Evolutionary conservation across 2,888 invertebrate species (phyloP), one percentile per base, ranked within the genome.

Genomic region (Norana najaformis): DNA sequence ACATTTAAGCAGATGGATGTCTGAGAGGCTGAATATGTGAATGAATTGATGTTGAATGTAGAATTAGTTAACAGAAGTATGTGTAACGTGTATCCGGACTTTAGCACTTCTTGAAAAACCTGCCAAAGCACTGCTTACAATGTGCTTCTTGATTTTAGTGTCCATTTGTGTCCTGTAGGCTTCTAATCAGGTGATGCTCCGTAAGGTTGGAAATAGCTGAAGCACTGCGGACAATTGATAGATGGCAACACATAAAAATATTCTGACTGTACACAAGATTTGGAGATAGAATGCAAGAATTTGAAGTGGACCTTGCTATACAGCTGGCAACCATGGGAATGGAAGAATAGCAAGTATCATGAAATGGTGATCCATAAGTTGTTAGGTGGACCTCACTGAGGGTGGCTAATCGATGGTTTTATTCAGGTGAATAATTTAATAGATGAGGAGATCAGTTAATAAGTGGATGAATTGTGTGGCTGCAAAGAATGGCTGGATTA

Each of bases 11-110:
- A n/a, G 69, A 30, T 69, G 69, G 8, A 69, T 69, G 69, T 8
- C 1, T 8, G 96, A 69, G 1, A n/a, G 30, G 30, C 30, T 69
- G n/a, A 0, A 69, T 69, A 8, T 69, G 69, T 69, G 69, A 96
- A 93, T 94, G 95, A 91, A n/a, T 11, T 36, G 34, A 23, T 89
- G 41, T 3, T 88, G 69, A 69, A 41, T 82, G 35, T 36, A 4
- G 37, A n/a, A 13, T 69, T 69, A 69, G n/a, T 69, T 69, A 69
- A 30, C 69, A 69, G n/a, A 69, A 16, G 47, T 47, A 23, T 69
- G 69, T n/a, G 8, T 69, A n/a, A 6, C 11, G 69, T 69, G 5
- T 69, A 8, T n/a, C n/a, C n/a, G n/a, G n/a, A n/a, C n/a, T n/a
- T n/a, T 69, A 69, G 69, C 2, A n/a, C 30, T 30, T 30, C n/a